A percentile compares a stretch with the other conserved stretches of the same genome.
Conservation (phyloP, 2,797 vertebrate genomes). For the Martes flavigula region DNA sequence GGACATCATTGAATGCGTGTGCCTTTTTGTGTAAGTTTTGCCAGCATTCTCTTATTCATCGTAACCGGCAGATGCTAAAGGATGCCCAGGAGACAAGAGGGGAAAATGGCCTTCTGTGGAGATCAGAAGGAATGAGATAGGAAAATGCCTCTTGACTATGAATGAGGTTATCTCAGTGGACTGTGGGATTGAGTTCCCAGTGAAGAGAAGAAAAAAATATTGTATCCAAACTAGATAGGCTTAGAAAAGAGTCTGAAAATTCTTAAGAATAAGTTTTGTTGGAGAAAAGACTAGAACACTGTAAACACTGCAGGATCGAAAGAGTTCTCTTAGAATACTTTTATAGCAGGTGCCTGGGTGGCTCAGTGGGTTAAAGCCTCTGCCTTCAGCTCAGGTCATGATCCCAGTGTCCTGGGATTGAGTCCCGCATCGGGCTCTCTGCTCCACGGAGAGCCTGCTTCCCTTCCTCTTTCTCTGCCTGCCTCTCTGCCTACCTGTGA, state of each 20-base stretch:
- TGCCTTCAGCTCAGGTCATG: too few relatives aligned
- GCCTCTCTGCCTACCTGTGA: too few relatives aligned
- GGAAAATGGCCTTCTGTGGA: not conserved
- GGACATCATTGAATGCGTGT: not conserved
- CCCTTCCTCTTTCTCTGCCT: too few relatives aligned
- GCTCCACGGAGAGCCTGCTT: too few relatives aligned
- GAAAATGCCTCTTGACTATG: not conserved
- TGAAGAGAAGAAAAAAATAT: not conserved
- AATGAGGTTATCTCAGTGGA: not conserved
- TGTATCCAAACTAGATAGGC: not conserved
- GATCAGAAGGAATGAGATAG: not conserved
- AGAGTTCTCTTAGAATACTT: not conserved
- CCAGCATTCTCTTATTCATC: not conserved
- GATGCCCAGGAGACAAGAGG: not conserved
- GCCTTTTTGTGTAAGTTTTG: not conserved
- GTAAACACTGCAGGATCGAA: not conserved
- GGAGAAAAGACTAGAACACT: not conserved
- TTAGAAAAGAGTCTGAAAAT: constrained; percentile 11
- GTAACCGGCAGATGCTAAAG: not conserved
- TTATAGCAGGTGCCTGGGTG: not conserved
- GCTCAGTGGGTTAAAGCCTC: too few relatives aligned
- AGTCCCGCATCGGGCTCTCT: too few relatives aligned
- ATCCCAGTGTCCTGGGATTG: too few relatives aligned
- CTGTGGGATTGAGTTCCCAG: not conserved
- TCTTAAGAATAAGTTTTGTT: not conserved